Evolutionary conservation across 2,113 vertebrate species (phyloP).

Genomic region (Dermatemys mawii): DNA sequence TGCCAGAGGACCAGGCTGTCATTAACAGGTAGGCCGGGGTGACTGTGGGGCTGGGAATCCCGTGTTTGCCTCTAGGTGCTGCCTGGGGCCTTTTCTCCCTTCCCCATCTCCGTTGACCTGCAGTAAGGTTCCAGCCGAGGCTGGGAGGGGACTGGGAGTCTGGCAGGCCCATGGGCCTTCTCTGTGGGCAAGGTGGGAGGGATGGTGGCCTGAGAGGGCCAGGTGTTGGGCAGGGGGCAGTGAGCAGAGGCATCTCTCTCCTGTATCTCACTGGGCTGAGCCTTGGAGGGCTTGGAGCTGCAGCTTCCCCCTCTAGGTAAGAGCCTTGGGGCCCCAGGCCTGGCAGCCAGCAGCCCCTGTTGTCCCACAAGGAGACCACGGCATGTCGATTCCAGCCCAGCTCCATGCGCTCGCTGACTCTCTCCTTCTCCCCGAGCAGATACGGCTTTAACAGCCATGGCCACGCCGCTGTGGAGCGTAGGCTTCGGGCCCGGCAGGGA

Average conservation of each 20-base stretch:
- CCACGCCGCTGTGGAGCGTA: constrained; percentile 76
- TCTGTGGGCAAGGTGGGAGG: not conserved
- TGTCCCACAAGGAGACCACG: fast-evolving
- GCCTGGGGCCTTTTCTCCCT: not conserved
- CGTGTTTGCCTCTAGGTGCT: too few relatives aligned
- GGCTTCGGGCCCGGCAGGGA: constrained; percentile 82
- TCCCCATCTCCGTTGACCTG: too few relatives aligned
- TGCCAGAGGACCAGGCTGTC: constrained; percentile 85
- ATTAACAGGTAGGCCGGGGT: constrained; percentile 90
- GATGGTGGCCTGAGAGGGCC: not conserved
- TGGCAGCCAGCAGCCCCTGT: not conserved
- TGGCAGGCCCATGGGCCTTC: not conserved
- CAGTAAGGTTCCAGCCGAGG: not conserved
- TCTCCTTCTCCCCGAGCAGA: constrained; percentile 66
- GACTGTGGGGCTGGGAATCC: too few relatives aligned
- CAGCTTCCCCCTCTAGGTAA: not conserved
- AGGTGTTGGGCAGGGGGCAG: not conserved
- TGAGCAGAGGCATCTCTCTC: not conserved
- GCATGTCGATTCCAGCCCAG: fast-evolving
- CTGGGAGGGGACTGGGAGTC: not conserved
- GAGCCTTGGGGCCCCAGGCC: not conserved
- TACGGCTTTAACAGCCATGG: constrained; percentile 98
- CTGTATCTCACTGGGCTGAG: not conserved
- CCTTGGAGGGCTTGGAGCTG: not conserved
- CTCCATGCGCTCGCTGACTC: fast-evolving